These are phyloP conservation scores for Calvadosia cruxmelitensis DNA, from an alignment of 30 jellyfish, hydroid and myxozoan species.

Conservation along the genomic window DNA sequence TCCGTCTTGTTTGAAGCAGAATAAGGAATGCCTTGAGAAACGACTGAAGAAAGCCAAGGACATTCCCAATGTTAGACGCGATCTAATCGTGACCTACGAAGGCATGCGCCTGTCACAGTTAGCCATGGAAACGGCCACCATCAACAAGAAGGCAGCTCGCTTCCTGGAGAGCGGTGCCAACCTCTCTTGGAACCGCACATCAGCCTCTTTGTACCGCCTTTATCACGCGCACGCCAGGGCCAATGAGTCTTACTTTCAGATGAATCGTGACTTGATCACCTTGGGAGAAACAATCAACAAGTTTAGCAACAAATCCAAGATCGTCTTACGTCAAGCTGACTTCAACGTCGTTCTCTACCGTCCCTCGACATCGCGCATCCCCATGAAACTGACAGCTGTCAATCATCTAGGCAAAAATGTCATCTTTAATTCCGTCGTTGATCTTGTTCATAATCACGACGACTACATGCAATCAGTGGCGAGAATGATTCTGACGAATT, in stretches of 20 bases:
- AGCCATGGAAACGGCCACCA: slow-evolving; percentile 29
- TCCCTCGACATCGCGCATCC: slow-evolving; percentile 17
- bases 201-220: slow-evolving; percentile 11
- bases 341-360: slow-evolving; percentile 23
- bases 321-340: slow-evolving; percentile 42
- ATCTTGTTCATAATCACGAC: slow-evolving; percentile 14
- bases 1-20: slow-evolving; percentile 25
- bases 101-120: slow-evolving; percentile 17
- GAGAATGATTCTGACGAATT: slow-evolving; percentile 16
- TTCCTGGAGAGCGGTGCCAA: slow-evolving; percentile 19
- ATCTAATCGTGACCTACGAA: slow-evolving; percentile 32
- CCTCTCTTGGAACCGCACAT: slow-evolving; percentile 24
- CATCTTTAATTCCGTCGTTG: slow-evolving; percentile 18
- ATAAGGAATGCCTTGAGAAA: slow-evolving; percentile 29
- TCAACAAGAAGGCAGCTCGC: slow-evolving; percentile 45
- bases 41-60: slow-evolving; percentile 2
- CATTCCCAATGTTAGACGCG: slow-evolving; percentile 5
- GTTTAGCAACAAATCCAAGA: slow-evolving; percentile 25
- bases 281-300: slow-evolving; percentile 16
- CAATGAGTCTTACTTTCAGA: not conserved
- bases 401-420: slow-evolving; percentile 19
- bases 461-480: slow-evolving; percentile 15
- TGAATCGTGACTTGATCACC: slow-evolving; percentile 2
- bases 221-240: not conserved
- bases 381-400: slow-evolving; percentile 23